Evolutionary conservation across 1,140 invertebrate genomes (phyloP), one percentile per base, ranked within the genome.

Genomic region (Bombus haemorrhoidalis): DNA sequence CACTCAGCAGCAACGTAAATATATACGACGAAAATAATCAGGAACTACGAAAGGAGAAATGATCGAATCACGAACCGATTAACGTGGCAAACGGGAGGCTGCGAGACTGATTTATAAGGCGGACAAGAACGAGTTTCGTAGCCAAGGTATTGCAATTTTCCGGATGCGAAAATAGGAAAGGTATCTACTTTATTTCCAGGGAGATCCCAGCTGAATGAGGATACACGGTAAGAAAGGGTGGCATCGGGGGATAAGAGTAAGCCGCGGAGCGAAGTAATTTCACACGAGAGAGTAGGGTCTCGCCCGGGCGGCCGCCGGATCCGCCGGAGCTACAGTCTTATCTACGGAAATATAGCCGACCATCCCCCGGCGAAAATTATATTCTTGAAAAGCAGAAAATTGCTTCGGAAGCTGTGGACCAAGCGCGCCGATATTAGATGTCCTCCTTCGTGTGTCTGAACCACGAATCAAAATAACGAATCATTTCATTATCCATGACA

Each of bases 201-300:
- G 87, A 93, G 91, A 94, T 95, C 93, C 92, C 90, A 83, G 82
- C 91, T 89, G 94, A 94, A 94, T 93, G 93, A 94, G 94, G 93
- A 95, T 94, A 95, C 93, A 94, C 93, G 92, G 90, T 89, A 87
- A 66, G 90, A 93, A 93, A 91, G 91, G 89, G 91, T 85, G 89
- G 87, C 85, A 84, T 72, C 82, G 92, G 91, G 92, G 93, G 91
- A 93, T 93, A 92, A 91, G 92, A 92, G 93, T 95, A 95, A 95
- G 94, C 94, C 94, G 93, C 94, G 93, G 87, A 93, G 94, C 94
- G 90, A 94, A 95, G 94, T 95, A 95, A 95, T 95, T 95, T 95
- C 94, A 94, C 93, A 94, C 93, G 94, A 90, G 93, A 93, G 92
- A 92, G 87, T 85, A 92, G 92, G 91, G 91, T 91, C 86, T 90